Evolutionary conservation across 1,140 invertebrate genomes (phyloP), one percentile per base, ranked within the genome.

Genomic region (Leptestheria dahalacensis): DNA sequence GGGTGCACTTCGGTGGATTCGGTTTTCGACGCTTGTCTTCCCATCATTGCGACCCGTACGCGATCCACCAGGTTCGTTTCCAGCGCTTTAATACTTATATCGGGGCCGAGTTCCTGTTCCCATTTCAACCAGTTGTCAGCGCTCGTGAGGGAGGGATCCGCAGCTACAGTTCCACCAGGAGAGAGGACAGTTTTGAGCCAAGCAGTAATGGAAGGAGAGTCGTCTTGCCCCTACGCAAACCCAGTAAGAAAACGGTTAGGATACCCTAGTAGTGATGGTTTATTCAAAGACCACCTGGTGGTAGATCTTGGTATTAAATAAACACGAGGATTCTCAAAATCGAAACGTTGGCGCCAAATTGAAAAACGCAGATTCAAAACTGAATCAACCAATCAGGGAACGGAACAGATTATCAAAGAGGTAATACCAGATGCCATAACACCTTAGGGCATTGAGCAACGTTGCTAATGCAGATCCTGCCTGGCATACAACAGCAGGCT

Each of bases 51-150:
- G 26, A 79, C 79, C 90, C 91, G 93, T 21, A 91, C 79, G 55
- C 81, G 67, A 69, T 95, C 90, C 2, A 95, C 73, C 57, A 93
- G 72, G 68, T 91, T 91, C 28, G 77, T 76, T 26, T 75, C 75
- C 15, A 88, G 77, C 24, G 79, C 77, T 3, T 84, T 72, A 33
- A 94, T 71, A 55, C 72, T 68, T 64, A 79, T 74, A 25, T 3
- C 15, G n/a, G 41, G 33, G 51, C 61, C 56, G 20, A 61, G 25
- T 41, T 57, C 61, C 9, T 29, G n/a, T 15, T 49, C 26, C 48
- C 48, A 59, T 26, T 57, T 23, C 12, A 57, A 26, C 61, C 61
- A 62, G 12, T 23, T 21, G 3, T 57, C 55, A 10, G 55, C 55
- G 21, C 54, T 50, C 11, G 58, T n/a, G 15, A 62, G 50, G 12